Evolutionary conservation across 2,113 vertebrate species (phyloP).

Genomic region (Nothocercus nigrocapillus): DNA sequence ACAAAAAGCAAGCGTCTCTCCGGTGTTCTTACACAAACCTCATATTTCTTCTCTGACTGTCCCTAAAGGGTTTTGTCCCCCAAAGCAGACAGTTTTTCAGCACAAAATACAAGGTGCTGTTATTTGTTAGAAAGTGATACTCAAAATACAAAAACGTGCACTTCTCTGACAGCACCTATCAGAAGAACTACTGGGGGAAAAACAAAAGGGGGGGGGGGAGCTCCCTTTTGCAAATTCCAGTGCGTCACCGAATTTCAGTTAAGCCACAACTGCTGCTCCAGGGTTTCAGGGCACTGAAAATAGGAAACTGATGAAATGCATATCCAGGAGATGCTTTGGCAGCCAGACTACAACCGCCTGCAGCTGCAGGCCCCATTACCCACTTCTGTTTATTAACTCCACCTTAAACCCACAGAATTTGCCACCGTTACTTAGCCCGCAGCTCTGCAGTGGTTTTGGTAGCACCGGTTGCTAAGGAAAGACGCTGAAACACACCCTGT

Average conservation of each 20-base stretch:
- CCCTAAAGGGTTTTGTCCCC: neutral
- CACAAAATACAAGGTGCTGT: neutral
- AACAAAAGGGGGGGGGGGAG: neutral
- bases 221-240: neutral
- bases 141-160: neutral
- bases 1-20: neutral
- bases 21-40: neutral
- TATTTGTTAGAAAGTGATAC: neutral
- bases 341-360: neutral
- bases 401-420: conserved; percentile 38
- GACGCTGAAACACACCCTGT: neutral
- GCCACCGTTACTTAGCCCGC: neutral
- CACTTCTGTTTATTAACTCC: conserved; percentile 36
- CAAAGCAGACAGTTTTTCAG: neutral
- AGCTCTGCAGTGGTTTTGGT: neutral
- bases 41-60: neutral
- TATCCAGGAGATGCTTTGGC: conserved; percentile 1
- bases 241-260: neutral
- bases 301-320: accelerated
- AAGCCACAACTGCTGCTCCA: neutral
- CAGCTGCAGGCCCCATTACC: neutral
- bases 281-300: neutral
- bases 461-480: conserved; percentile 50
- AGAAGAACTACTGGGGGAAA: neutral
- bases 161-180: neutral